These are phyloP conservation scores for Steromphala cineraria DNA, from an alignment of 2,888 invertebrate genomes.

Conservation along the genomic window DNA sequence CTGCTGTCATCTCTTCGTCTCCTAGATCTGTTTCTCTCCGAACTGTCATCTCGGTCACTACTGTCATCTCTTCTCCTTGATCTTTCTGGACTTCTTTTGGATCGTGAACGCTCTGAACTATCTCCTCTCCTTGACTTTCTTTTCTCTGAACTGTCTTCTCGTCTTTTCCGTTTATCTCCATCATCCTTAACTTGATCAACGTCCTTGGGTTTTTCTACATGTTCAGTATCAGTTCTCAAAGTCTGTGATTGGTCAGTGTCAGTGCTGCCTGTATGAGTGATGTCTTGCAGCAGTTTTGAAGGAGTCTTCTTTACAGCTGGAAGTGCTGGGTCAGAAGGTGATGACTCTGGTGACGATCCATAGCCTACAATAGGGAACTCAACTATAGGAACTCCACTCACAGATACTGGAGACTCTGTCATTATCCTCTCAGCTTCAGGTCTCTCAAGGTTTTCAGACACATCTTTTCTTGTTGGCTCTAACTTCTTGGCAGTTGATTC, in stretches of 20 bases:
- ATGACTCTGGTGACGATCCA: neutral
- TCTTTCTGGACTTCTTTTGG: neutral
- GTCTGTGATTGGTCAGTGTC: too few relatives aligned
- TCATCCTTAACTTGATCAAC: too few relatives aligned
- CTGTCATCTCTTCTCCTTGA: neutral
- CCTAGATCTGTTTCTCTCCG: slow-evolving; percentile 7
- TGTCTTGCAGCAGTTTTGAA: too few relatives aligned
- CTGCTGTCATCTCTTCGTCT: neutral
- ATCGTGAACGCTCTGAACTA: neutral
- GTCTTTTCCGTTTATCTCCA: neutral
- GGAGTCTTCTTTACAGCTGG: too few relatives aligned
- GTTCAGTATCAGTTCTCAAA: too few relatives aligned
- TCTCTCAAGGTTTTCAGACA: neutral
- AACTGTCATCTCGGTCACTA: neutral
- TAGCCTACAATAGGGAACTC: slow-evolving; percentile 11
- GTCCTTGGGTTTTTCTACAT: too few relatives aligned
- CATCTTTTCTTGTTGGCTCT: neutral
- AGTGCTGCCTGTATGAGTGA: too few relatives aligned
- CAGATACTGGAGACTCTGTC: neutral
- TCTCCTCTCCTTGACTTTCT: neutral
- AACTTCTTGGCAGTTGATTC: neutral
- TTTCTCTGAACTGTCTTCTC: neutral
- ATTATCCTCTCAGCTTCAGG: neutral
- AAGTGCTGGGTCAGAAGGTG: neutral
- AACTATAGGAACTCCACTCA: neutral